Conservation (phyloP, 2,888 invertebrate species). For the Amphipyra berbera region DNA sequence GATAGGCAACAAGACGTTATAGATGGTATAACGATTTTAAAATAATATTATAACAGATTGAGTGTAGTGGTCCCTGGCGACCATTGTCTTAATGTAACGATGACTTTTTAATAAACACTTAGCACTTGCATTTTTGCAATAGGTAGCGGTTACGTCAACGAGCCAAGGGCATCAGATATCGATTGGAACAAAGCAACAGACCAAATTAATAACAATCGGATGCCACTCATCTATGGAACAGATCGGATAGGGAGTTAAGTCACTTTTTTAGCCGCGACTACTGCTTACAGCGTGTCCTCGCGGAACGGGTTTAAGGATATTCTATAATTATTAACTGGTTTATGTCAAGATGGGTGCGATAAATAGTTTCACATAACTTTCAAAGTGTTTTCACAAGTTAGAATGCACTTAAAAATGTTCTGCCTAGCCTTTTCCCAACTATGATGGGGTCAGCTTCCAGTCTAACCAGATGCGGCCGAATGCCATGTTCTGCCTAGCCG, state of each 20-base stretch:
- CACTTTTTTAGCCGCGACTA: conserved; percentile 18
- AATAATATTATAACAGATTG: conserved; percentile 67
- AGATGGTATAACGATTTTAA: conserved; percentile 40
- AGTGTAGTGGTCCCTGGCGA: conserved; percentile 41
- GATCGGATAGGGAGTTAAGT: conserved; percentile 16
- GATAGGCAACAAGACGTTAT: background rate
- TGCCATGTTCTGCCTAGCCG: no score
- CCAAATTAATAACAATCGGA: conserved; percentile 54
- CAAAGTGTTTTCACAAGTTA: no score
- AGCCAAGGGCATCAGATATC: conserved; percentile 66
- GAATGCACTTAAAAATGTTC: no score
- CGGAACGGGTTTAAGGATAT: conserved; percentile 32
- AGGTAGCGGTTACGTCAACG: conserved; percentile 66
- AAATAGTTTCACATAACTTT: no score
- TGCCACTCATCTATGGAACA: conserved; percentile 18
- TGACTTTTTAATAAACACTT: conserved; percentile 71
- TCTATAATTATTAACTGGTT: conserved; percentile 22
- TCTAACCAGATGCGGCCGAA: no score
- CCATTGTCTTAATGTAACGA: conserved; percentile 64
- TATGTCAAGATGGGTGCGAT: no score
- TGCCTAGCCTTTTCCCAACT: no score
- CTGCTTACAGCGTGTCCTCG: conserved; percentile 7
- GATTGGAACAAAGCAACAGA: conserved; percentile 37
- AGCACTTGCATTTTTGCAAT: conserved; percentile 67
- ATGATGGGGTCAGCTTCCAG: no score